Evolutionary conservation across 1,140 invertebrate genomes (phyloP).

Genomic region (Hermetia illucens): DNA sequence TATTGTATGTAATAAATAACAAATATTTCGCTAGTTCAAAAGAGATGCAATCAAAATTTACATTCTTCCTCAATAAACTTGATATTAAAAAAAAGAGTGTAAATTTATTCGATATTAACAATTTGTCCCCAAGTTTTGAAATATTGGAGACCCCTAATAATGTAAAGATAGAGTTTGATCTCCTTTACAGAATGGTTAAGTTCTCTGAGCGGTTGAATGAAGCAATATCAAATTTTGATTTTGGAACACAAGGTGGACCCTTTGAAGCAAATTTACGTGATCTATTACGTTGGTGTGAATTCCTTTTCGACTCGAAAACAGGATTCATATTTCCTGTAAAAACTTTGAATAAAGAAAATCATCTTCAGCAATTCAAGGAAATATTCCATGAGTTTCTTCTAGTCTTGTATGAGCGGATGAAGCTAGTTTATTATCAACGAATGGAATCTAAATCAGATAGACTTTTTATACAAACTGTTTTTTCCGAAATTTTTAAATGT

Average conservation of each 20-base stretch:
- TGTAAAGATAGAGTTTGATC: conserved; percentile 19
- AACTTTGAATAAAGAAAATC: background rate
- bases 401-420: conserved; percentile 26
- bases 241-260: conserved; percentile 66
- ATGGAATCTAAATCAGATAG: conserved; percentile 28
- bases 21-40: conserved; percentile 19
- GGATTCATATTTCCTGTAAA: conserved; percentile 13
- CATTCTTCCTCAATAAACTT: conserved; percentile 1
- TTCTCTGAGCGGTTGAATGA: conserved; percentile 65
- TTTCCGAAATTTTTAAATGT: conserved; percentile 18
- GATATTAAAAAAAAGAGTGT: background rate
- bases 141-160: background rate
- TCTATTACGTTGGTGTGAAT: conserved; percentile 82
- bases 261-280: conserved; percentile 98
- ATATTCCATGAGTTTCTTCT: conserved; percentile 18
- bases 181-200: conserved; percentile 58
- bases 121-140: background rate
- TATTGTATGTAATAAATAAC: conserved; percentile 33
- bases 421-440: conserved; percentile 27
- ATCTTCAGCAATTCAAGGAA: background rate
- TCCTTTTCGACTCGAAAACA: conserved; percentile 17
- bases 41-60: conserved; percentile 13
- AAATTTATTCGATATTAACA: background rate
- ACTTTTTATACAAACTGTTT: conserved; percentile 19
- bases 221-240: conserved; percentile 44